Evolutionary conservation across 2,888 invertebrate genomes (phyloP), one percentile per base, ranked within the genome.

Genomic region (Coenonympha glycerion): DNA sequence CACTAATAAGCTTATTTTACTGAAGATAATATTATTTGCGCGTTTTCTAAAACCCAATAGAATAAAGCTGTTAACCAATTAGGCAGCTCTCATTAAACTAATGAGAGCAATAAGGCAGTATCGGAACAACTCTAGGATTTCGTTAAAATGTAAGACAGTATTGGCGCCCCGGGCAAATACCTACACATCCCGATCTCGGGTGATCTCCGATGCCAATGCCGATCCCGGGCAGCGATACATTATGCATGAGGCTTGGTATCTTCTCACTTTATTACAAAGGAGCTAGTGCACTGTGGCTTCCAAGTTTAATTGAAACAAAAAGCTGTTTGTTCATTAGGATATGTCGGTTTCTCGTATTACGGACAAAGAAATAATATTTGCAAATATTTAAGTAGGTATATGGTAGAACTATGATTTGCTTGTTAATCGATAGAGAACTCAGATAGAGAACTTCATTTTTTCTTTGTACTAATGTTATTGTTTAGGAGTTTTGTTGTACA

Each of bases 161-260:
- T 82, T 81, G 84, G 73, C 66, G 70, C 66, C 66, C 69, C 70
- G 63, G 74, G 78, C 79, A 84, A 83, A 84, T n/a, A n/a, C n/a
- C n/a, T n/a, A n/a, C n/a, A n/a, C n/a, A n/a, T n/a, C n/a, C n/a
- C 65, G 73, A 72, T 77, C 79, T 80, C 78, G 72, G 70, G 61
- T 73, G 75, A 79, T 80, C 79, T 71, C n/a, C n/a, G n/a, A n/a
- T n/a, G n/a, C n/a, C n/a, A 73, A 78, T 74, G 75, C 69, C 71
- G 72, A 69, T 57, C 56, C 49, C 53, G 55, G 66, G 61, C 65
- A 57, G 61, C 64, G 53, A 73, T 83, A 72, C 79, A 83, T 83
- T 76, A 84, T 84, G 77, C 76, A 83, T 82, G 69, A 79, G 68
- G 51, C 42, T 52, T 54, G 59, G 66, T 68, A 66, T 71, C 67